Base-by-base conservation (phyloP, 2,888 invertebrate species). In the Lithophane semibrunnea region DNA sequence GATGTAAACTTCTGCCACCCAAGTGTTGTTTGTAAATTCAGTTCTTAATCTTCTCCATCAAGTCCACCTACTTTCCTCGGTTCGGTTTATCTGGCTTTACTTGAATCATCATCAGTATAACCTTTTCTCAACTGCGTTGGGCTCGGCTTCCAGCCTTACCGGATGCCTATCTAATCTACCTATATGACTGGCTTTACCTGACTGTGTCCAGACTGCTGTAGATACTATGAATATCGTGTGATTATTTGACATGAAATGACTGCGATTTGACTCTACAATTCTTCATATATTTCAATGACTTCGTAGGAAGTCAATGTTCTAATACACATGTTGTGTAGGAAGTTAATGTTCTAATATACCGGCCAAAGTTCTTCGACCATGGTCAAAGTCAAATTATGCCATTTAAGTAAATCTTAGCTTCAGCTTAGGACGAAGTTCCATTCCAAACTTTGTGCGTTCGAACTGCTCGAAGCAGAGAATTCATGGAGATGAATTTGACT, bases 351-450 rank as follows among this genome's bases (percentile, higher is more conserved):
- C n/a, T 16, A 66, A 56, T 42, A 49, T 29, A 56, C n/a, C n/a
- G n/a, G n/a, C 21, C 66, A 71, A 63, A 72, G 42, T 47, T 68
- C 18, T 24, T 81, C 18, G 37, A 44, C 47, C 60, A 37, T 44
- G 66, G 24, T 68, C 56, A 72, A 67, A 72, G 52, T 65, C 73
- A 29, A 79, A 64, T 49, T n/a, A 56, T 72, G 24, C 37, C 37
- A 58, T 54, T 67, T 47, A 24, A 49, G 13, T 37, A 37, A 63
- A 44, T 47, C 1, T 78, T 61, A 58, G 49, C 24, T 66, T 66
- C 54, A 56, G 65, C 3, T 61, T 70, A 5, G 2, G 8, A 52
- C 2, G 47, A 79, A 64, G 18, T 24, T 68, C 16, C 52, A n/a
- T 56, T 52, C 13, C 13, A 56, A 67, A 49, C 18, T 54, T 54